Evolutionary conservation across 2,113 vertebrate species (phyloP), one percentile per base, ranked within the genome.

Genomic region (Herpetotheres cachinnans): DNA sequence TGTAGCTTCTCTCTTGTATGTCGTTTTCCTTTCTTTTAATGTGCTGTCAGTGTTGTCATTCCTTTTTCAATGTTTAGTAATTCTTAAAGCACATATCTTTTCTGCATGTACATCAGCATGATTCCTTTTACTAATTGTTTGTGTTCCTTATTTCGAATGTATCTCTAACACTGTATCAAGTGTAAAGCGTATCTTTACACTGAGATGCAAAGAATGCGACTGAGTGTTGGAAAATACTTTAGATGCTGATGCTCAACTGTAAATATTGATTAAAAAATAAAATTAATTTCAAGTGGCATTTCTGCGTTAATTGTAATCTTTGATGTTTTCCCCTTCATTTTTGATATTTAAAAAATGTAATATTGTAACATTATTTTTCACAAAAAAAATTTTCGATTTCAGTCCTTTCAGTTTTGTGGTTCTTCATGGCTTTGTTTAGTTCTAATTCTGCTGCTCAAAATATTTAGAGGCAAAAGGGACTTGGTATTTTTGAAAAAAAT

Each of bases 281-380:
- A 97, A 92, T 83, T 77, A 81, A 86, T 96, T 97, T 93, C 16
- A 93, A 91, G 91, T 95, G 93, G 69, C 56, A 73, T 94, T 97
- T 93, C 87, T 91, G 93, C n/a, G 59, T 98, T 97, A 97, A 94
- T 96, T 96, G 94, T 97, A 94, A 91, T 97, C 91, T 97, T 95
- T 94, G 54, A 42, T 84, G 70, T 82, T 94, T 95, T 42, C 50
- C 34, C 49, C 59, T 85, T 82, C 46, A 82, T 38, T 93, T 78
- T 67, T 78, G 84, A 25, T 65, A 40, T 76, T 67, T 47, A 29
- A 79, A 79, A 94, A 7, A 2, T 1, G 2, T 52, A 58, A 58
- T 55, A 47, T 20, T 91, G 21, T 70, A 80, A 36, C 15, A 13
- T 73, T 77, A 34, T 69, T 79, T 71, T 47, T 61, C 36, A 56